phyloP scores from a whole-genome alignment of 1,140 invertebrate species.

The Lucilia sericata region DNA sequence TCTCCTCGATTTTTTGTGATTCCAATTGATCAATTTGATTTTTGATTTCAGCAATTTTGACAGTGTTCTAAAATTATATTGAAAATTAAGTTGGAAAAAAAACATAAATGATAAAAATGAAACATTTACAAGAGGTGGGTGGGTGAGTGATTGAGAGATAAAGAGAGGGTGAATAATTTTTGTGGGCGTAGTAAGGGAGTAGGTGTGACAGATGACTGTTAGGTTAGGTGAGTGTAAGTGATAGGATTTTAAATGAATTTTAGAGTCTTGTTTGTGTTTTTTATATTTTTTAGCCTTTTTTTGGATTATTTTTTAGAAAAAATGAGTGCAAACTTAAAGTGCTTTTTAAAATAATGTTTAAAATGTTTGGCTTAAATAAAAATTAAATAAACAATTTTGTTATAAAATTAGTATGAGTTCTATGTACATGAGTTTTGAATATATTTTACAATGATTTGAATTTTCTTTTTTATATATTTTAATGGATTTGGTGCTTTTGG shows the following conservation, averaged over 20 bases:
- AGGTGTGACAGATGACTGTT: too few species aligned
- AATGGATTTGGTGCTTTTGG: slow-evolving; percentile 13
- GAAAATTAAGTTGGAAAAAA: slow-evolving; percentile 35
- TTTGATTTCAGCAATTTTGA: slow-evolving; percentile 79
- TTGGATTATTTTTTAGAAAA: too few species aligned
- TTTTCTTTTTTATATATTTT: not conserved
- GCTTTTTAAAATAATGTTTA: not conserved
- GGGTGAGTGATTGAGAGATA: not conserved
- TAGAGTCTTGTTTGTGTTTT: too few species aligned
- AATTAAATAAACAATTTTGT: not conserved
- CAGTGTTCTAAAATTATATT: slow-evolving; percentile 70
- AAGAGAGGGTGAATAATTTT: too few species aligned
- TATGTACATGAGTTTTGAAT: slow-evolving; percentile 2
- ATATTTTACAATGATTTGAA: slow-evolving; percentile 12
- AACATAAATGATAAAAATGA: slow-evolving; percentile 44
- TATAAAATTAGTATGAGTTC: not conserved
- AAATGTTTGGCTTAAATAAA: slow-evolving; percentile 34
- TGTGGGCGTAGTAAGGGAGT: too few species aligned
- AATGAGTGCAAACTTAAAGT: slow-evolving; percentile 24
- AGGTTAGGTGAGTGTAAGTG: too few species aligned
- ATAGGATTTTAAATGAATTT: too few species aligned
- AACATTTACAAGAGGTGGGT: not conserved
- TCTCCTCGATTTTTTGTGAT: slow-evolving; percentile 75
- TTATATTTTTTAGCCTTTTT: too few species aligned
- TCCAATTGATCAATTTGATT: slow-evolving; percentile 72